Evolutionary conservation across 2,888 invertebrate genomes (phyloP).

Genomic region (Peribatodes rhomboidaria): DNA sequence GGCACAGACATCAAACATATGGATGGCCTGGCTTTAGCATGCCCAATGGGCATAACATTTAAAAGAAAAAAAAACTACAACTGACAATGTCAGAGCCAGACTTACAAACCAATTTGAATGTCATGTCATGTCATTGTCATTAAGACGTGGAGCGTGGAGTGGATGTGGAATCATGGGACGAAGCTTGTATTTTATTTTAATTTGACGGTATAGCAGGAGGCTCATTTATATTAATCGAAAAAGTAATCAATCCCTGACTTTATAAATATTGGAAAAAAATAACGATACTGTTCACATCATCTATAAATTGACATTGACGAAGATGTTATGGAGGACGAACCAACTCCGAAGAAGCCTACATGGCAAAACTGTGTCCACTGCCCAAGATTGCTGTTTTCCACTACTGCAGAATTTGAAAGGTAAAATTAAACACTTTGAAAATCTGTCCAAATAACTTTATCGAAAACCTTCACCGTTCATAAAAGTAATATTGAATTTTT

Average conservation of each 20-base stretch:
- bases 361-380: slow-evolving; percentile 89
- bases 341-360: slow-evolving; percentile 71
- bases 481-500: slow-evolving; percentile 55
- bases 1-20: too few species aligned
- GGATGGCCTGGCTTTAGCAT: too few species aligned
- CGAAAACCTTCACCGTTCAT: neutral
- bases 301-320: slow-evolving; percentile 52
- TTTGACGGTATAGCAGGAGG: neutral
- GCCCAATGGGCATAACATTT: too few species aligned
- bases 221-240: neutral
- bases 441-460: neutral
- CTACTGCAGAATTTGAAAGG: slow-evolving; percentile 88
- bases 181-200: slow-evolving; percentile 7
- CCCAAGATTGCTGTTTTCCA: slow-evolving; percentile 85
- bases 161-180: slow-evolving; percentile 12
- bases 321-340: slow-evolving; percentile 84
- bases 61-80: too few species aligned
- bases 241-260: slow-evolving; percentile 25
- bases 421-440: slow-evolving; percentile 48
- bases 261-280: neutral
- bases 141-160: slow-evolving; percentile 54
- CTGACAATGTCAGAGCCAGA: too few species aligned
- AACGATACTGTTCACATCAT: slow-evolving; percentile 5
- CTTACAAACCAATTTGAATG: too few species aligned
- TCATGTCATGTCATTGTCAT: slow-evolving; percentile 42